Conservation (phyloP, 2,888 invertebrate species). For the Lasioglossum morio region DNA sequence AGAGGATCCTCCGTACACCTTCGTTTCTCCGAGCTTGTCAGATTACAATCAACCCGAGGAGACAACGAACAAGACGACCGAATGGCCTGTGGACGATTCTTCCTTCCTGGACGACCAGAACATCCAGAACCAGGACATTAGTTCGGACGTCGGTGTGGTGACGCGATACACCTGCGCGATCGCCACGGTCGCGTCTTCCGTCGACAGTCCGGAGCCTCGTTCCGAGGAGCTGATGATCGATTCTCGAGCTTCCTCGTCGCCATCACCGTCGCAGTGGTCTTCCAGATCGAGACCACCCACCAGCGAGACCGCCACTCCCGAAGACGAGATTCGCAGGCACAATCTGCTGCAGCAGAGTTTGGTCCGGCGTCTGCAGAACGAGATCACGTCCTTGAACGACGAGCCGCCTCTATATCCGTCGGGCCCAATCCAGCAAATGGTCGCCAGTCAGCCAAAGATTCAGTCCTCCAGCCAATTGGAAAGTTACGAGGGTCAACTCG, state of each 20-base stretch:
- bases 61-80: neutral
- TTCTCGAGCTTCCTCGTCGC: slow-evolving; percentile 43
- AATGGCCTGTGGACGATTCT: slow-evolving; percentile 34
- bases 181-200: slow-evolving; percentile 78
- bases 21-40: slow-evolving; percentile 14
- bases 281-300: slow-evolving; percentile 43
- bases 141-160: slow-evolving; percentile 78
- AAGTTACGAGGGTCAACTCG: neutral
- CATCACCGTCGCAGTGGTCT: slow-evolving; percentile 57
- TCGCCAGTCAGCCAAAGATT: neutral
- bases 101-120: slow-evolving; percentile 72
- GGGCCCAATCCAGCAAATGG: neutral
- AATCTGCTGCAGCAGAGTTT: slow-evolving; percentile 80
- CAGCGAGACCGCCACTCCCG: slow-evolving; percentile 50
- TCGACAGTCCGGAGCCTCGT: slow-evolving; percentile 52
- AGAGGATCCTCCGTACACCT: neutral
- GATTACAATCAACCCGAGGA: slow-evolving; percentile 1
- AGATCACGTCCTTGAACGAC: slow-evolving; percentile 57
- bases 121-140: slow-evolving; percentile 82
- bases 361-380: slow-evolving; percentile 66
- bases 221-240: slow-evolving; percentile 48
- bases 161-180: slow-evolving; percentile 82
- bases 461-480: slow-evolving; percentile 21
- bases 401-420: slow-evolving; percentile 4
- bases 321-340: slow-evolving; percentile 79